phyloP scores from a whole-genome alignment of 2,797 vertebrate genomes.

The Anisognathus igniventris region DNA sequence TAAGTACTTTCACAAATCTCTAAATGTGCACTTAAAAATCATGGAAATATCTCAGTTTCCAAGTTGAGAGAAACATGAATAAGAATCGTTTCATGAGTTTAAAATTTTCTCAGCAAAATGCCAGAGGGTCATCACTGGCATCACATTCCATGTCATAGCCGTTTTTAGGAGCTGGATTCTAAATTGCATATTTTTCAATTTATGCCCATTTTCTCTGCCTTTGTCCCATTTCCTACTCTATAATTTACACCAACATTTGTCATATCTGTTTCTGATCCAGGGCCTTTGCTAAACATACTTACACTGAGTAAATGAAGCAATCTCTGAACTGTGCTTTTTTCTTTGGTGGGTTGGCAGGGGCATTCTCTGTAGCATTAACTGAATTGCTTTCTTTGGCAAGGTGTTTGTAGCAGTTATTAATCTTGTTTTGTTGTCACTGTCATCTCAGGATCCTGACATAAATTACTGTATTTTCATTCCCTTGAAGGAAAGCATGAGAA shows the following conservation, averaged over 20 bases:
- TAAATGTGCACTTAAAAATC: not conserved
- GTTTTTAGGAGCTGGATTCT: not conserved
- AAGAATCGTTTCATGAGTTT: not conserved
- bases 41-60: not conserved
- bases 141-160: not conserved
- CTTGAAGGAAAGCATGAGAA: not conserved
- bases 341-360: not conserved
- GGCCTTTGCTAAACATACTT: not conserved
- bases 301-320: not conserved
- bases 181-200: not conserved
- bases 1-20: not conserved
- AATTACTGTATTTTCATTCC: not conserved
- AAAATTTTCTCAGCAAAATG: not conserved
- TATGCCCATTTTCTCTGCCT: not conserved
- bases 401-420: not conserved
- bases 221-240: not conserved
- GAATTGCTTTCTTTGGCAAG: constrained; percentile 7
- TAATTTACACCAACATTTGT: not conserved
- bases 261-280: not conserved
- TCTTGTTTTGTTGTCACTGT: constrained; percentile 1
- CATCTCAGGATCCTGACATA: not conserved
- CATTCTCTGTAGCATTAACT: not conserved
- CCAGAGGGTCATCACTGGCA: not conserved
- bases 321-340: not conserved
- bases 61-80: not conserved